phyloP scores from a whole-genome alignment of 1,140 invertebrate genomes.

The Scaptomyza graminum region DNA sequence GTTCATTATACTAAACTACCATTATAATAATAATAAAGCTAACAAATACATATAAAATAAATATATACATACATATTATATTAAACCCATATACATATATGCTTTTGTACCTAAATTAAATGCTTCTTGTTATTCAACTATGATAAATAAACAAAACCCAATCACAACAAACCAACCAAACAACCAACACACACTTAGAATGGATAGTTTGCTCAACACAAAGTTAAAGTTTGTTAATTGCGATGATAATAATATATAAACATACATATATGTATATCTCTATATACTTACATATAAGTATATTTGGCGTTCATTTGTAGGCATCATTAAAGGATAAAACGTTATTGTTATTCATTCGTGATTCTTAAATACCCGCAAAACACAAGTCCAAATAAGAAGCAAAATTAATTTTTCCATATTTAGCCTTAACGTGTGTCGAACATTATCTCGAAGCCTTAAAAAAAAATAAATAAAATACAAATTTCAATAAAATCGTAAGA shows the following conservation, averaged over 20 bases:
- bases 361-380: constrained; percentile 25
- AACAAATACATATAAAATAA: constrained; percentile 39
- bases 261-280: constrained; percentile 23
- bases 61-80: constrained; percentile 49
- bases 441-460: constrained; percentile 76
- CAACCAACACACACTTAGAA: constrained; percentile 34
- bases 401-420: constrained; percentile 68
- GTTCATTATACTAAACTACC: constrained; percentile 56
- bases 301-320: constrained; percentile 3
- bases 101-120: constrained; percentile 81
- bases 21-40: constrained; percentile 52
- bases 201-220: constrained; percentile 48
- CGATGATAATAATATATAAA: constrained; percentile 24
- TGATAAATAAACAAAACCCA: constrained; percentile 32
- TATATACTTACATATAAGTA: constrained; percentile 16
- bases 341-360: constrained; percentile 16
- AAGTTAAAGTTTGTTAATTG: constrained; percentile 53
- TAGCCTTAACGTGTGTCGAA: constrained; percentile 69
- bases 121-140: constrained; percentile 62
- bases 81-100: constrained; percentile 56
- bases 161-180: background rate
- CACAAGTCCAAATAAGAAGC: constrained; percentile 59
- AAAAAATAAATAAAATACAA: constrained; percentile 53
- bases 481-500: constrained; percentile 73
- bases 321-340: background rate